These are phyloP conservation scores for Siniperca knerii DNA, from an alignment of 2,113 vertebrate genomes.

Conservation along the genomic window DNA sequence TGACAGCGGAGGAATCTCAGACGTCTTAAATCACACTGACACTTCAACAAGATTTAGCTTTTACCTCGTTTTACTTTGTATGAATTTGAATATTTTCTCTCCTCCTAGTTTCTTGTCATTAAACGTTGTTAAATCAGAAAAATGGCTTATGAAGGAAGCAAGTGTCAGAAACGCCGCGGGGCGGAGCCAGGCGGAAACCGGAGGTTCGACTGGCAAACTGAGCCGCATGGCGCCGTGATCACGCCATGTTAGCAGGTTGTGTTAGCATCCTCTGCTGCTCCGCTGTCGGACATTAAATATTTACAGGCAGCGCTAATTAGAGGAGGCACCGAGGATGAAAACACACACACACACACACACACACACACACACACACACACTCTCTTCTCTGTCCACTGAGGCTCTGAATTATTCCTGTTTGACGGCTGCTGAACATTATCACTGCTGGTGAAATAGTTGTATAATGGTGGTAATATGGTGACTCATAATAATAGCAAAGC, in stretches of 20 bases:
- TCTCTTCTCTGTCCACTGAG: constrained; percentile 27
- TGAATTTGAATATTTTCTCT: neutral
- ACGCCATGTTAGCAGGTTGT: neutral
- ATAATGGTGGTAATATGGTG: constrained; percentile 21
- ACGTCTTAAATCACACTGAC: neutral
- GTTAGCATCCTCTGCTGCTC: constrained; percentile 34
- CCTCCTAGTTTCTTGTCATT: neutral
- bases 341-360: constrained; percentile 4
- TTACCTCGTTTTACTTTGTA: neutral
- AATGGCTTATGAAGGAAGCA: neutral
- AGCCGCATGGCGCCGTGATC: neutral
- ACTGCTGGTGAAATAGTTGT: constrained; percentile 27
- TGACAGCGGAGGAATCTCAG: neutral
- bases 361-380: constrained; percentile 16
- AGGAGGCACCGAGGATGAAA: constrained; percentile 15
- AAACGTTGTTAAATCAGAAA: neutral
- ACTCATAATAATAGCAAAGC: neutral
- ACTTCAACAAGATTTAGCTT: neutral
- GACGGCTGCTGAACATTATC: constrained; percentile 41
- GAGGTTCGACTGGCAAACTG: neutral
- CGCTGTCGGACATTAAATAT: constrained; percentile 51
- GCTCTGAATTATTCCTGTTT: constrained; percentile 55
- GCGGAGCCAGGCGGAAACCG: neutral
- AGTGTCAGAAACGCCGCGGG: neutral
- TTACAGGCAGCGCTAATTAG: constrained; percentile 58